These are phyloP conservation scores for Ptychadena robeensis DNA, from an alignment of 2,797 vertebrate species.

Conservation along the genomic window DNA sequence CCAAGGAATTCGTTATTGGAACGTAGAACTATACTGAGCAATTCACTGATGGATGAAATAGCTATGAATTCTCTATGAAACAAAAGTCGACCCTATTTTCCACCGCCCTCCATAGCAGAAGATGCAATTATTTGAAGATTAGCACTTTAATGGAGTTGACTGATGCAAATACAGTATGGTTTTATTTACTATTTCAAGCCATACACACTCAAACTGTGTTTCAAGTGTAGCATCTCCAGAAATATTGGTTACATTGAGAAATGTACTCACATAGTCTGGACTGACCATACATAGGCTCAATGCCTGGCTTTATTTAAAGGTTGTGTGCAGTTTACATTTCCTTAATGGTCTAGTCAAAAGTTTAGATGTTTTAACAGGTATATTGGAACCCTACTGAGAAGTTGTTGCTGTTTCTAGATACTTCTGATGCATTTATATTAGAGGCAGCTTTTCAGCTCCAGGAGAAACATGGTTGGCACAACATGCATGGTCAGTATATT, in stretches of 20 bases:
- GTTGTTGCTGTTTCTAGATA: too few relatives aligned
- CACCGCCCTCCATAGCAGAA: not conserved
- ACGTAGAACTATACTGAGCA: not conserved
- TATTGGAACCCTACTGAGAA: too few relatives aligned
- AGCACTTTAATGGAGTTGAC: not conserved
- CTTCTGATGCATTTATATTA: too few relatives aligned
- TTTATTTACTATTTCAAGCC: not conserved
- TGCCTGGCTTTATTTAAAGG: not conserved
- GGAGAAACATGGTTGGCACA: too few relatives aligned
- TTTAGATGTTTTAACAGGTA: too few relatives aligned
- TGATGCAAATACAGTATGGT: not conserved
- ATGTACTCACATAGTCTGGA: not conserved
- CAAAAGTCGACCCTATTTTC: slow-evolving; percentile 2
- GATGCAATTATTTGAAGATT: not conserved
- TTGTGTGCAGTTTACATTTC: not conserved
- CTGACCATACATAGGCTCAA: not conserved
- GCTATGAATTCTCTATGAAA: not conserved
- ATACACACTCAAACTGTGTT: not conserved
- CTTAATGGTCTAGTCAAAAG: not conserved
- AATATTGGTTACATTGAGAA: not conserved
- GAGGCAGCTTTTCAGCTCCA: too few relatives aligned
- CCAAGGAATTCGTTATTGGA: not conserved
- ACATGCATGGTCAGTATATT: too few relatives aligned
- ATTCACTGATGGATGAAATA: slow-evolving; percentile 27
- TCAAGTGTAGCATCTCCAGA: not conserved